Evolutionary conservation across 2,888 invertebrate species (phyloP).

Genomic region (Cynaeus angustus): DNA sequence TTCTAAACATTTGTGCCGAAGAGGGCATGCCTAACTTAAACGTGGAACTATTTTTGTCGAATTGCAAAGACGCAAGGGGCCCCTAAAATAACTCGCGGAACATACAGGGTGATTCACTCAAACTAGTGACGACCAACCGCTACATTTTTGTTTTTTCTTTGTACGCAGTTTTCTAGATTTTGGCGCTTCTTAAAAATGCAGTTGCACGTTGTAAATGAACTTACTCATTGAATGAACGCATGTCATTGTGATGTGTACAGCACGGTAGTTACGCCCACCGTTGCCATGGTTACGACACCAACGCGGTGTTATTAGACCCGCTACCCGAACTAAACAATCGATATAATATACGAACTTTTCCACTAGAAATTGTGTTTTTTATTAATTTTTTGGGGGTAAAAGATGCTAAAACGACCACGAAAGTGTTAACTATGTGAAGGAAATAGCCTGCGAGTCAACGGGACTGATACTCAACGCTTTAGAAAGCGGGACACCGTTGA

Average conservation of each 20-base stretch:
- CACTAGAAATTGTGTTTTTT: conserved; percentile 14
- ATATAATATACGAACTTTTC: conserved; percentile 55
- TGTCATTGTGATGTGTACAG: conserved; percentile 55
- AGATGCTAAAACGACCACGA: no score
- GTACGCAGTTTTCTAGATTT: not conserved
- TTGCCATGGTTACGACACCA: conserved; percentile 63
- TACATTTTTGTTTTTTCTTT: not conserved
- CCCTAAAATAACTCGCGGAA: conserved; percentile 40
- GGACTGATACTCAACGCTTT: conserved; percentile 51
- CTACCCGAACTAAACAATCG: conserved; percentile 59
- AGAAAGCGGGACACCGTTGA: conserved; percentile 63
- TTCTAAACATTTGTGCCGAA: not conserved
- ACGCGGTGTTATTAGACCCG: conserved; percentile 62
- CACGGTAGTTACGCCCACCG: conserved; percentile 64
- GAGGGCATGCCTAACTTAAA: conserved; percentile 8
- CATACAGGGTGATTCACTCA: conserved; percentile 37
- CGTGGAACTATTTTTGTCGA: conserved; percentile 42
- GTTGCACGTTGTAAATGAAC: conserved; percentile 37
- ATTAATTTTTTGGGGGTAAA: not conserved
- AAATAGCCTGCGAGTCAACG: conserved; percentile 48
- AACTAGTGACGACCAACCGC: not conserved
- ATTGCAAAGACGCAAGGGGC: conserved; percentile 44
- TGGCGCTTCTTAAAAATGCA: conserved; percentile 25
- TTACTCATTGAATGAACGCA: conserved; percentile 51
- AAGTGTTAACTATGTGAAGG: not conserved